phyloP scores from a whole-genome alignment of 2,888 invertebrate species.

The Rotaria socialis region DNA sequence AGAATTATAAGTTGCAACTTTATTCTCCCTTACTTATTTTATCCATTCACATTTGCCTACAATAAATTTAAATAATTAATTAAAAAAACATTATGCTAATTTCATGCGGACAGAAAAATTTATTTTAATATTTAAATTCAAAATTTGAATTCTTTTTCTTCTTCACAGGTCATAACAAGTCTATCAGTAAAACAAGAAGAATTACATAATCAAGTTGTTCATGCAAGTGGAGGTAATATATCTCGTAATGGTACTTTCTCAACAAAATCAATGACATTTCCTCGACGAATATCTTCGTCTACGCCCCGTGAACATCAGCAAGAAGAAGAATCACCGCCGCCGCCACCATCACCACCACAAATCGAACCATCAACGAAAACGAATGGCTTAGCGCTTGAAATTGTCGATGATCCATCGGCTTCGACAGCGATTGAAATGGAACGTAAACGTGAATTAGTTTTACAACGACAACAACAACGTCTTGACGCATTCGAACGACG shows the following conservation, averaged over 20 bases:
- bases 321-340: not conserved
- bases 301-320: not conserved
- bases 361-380: not conserved
- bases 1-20: not conserved
- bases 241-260: not conserved
- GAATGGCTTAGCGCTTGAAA: not conserved
- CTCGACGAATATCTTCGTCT: not conserved
- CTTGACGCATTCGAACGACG: not conserved
- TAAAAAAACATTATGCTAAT: too few species aligned
- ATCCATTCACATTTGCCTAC: not conserved
- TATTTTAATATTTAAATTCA: too few species aligned
- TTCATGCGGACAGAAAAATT: too few species aligned
- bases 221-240: not conserved
- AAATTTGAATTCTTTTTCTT: not conserved
- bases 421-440: conserved; percentile 28
- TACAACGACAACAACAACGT: conserved; percentile 20
- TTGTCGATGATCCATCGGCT: not conserved
- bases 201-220: conserved; percentile 2
- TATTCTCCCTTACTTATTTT: not conserved
- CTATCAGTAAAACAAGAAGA: conserved; percentile 30
- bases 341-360: not conserved
- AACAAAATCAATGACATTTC: conserved; percentile 7
- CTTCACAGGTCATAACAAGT: not conserved
- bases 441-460: conserved; percentile 32
- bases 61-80: not conserved